Percentiles rank a stretch among this genome's conserved stretches.
Conservation (phyloP, 2,888 invertebrate genomes). For the Caenorhabditis japonica region DNA sequence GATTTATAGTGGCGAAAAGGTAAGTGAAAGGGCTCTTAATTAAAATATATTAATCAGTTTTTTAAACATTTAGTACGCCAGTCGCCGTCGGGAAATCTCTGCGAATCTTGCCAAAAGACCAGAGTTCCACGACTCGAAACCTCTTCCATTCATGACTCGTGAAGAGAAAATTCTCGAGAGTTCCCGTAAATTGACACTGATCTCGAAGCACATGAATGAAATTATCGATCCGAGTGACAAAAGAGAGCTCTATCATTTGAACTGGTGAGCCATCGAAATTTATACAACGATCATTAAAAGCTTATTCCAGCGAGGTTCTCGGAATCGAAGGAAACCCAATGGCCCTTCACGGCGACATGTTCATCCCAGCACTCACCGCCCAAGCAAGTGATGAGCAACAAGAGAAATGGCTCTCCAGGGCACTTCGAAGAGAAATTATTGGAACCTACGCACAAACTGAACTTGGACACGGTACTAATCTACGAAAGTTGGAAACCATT, state of each 20-base stretch:
- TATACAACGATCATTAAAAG: too few species aligned
- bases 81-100: conserved; percentile 52
- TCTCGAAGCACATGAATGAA: conserved; percentile 35
- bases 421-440: conserved; percentile 82
- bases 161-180: conserved; percentile 73
- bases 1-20: conserved; percentile 46
- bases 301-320: conserved; percentile 58
- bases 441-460: conserved; percentile 98
- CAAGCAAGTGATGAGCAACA: conserved; percentile 62
- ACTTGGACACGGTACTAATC: conserved; percentile 87
- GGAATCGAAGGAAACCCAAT: conserved; percentile 64
- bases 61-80: conserved; percentile 3
- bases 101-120: conserved; percentile 45
- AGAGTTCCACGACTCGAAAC: conserved; percentile 68
- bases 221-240: conserved; percentile 52
- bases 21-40: not conserved
- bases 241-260: conserved; percentile 58
- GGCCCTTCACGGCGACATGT: conserved; percentile 66
- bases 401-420: conserved; percentile 53
- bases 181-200: conserved; percentile 32
- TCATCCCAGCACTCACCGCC: conserved; percentile 61
- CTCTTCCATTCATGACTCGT: conserved; percentile 73
- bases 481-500: conserved; percentile 92
- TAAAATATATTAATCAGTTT: too few species aligned
- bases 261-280: conserved; percentile 54